Evolutionary conservation across 2,888 invertebrate species (phyloP), one percentile per base, ranked within the genome.

Genomic region (Copidosoma aretas): DNA sequence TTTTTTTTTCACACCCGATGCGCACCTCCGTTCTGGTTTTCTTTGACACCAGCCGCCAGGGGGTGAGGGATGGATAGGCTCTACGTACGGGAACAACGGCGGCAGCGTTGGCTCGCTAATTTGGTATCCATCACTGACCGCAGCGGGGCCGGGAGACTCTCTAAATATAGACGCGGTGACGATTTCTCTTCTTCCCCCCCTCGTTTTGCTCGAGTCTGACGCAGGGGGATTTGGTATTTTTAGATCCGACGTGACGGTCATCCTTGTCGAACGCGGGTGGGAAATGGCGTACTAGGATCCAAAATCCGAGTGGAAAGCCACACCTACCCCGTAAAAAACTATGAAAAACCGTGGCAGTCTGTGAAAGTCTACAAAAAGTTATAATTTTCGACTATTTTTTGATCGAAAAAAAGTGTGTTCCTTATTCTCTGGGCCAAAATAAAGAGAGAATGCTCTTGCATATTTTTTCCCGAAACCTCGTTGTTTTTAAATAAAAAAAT

Each of bases 91-190:
- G n/a, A 62, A 62, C 62, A 46, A 39, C 32, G 8, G 8, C 4
- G 53, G 53, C 62, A 46, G 12, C 53, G 54, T 62, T 52, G 19
- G 53, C 56, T 57, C 57, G 64, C 49, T 25, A 64, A 64, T 64
- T 64, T 49, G 57, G 17, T 43, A 14, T 49, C 43, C 3, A 32
- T 8, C 17, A 10, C 43, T n/a, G n/a, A n/a, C 41, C 54, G 43
- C 24, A 25, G 32, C 39, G 22, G 15, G 21, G 41, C 21, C 10
- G 39, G 1, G 2, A 39, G 32, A 12, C 8, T 17, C 17, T 46
- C 43, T 46, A 46, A 46, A 46, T 46, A 15, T 46, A 46, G 43
- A 14, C 3, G 12, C 43, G 43, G 15, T 46, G 12, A 46, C 43
- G 41, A 10, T 41, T 41, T 41, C 14, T 41, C 41, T 41, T 46